Evolutionary conservation across 2,113 vertebrate genomes (phyloP).

Genomic region (Tinamus guttatus): DNA sequence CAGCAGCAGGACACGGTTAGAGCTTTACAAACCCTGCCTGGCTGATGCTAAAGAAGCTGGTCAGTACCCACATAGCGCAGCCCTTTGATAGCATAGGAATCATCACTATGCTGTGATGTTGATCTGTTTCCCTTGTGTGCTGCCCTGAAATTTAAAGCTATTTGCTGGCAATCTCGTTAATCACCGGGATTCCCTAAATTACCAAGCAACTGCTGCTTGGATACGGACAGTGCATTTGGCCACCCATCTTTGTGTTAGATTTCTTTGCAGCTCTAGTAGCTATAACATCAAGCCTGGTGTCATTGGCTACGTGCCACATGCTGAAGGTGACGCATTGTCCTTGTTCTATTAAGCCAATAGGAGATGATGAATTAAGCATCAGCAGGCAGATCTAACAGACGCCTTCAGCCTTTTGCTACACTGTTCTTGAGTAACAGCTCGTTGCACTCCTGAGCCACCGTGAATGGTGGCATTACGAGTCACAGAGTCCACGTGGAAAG

Average conservation of each 20-base stretch:
- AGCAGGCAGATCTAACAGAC: background rate
- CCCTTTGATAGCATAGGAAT: background rate
- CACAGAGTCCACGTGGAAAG: background rate
- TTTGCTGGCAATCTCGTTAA: background rate
- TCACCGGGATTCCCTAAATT: background rate
- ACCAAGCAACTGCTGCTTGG: background rate
- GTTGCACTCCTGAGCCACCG: background rate
- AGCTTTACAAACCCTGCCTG: background rate
- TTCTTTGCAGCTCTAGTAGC: background rate
- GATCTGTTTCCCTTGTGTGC: background rate
- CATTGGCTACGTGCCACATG: background rate
- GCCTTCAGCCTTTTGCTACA: background rate
- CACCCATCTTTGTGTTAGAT: background rate
- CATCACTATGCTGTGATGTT: background rate
- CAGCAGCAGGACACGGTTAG: background rate
- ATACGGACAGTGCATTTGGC: background rate
- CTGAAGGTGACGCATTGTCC: background rate
- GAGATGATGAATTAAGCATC: background rate
- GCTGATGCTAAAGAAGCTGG: background rate
- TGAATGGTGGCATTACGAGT: background rate
- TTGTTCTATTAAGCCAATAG: background rate
- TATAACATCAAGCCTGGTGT: background rate
- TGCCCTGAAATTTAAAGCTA: background rate
- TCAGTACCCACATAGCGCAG: background rate
- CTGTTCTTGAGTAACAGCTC: background rate